Evolutionary conservation across 2,888 invertebrate species (phyloP).

Genomic region (Thymelicus lineola): DNA sequence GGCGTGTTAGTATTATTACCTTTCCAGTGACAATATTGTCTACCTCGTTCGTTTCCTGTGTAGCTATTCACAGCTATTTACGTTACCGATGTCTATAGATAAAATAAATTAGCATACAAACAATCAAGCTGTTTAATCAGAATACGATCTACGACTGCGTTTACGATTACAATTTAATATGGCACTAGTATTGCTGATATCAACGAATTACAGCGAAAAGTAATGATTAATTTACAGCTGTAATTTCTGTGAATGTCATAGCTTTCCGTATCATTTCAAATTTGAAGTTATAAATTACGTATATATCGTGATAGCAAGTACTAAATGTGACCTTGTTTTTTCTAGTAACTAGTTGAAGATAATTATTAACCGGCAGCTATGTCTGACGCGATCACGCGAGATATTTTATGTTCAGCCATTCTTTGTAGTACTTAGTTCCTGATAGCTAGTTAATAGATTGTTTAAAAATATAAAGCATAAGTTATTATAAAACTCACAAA

Average conservation of each 20-base stretch:
- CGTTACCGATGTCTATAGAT: too few relatives aligned
- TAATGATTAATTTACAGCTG: slow-evolving; percentile 3
- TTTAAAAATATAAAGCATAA: background rate
- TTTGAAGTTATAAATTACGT: background rate
- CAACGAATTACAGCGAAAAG: background rate
- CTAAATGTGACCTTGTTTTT: slow-evolving; percentile 14
- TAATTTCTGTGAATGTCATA: background rate
- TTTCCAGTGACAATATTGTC: too few relatives aligned
- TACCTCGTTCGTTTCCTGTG: too few relatives aligned
- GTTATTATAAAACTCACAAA: background rate
- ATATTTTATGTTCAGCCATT: slow-evolving; percentile 3
- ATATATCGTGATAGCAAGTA: background rate
- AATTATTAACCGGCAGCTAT: slow-evolving; percentile 22
- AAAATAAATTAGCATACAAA: slow-evolving; percentile 11
- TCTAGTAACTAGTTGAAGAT: slow-evolving; percentile 25
- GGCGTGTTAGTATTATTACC: too few relatives aligned
- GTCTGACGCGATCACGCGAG: slow-evolving; percentile 16
- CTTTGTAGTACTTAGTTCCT: background rate
- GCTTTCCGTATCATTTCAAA: background rate
- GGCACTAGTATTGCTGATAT: background rate
- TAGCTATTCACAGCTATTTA: too few relatives aligned
- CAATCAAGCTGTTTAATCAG: slow-evolving; percentile 2
- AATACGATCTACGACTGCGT: background rate
- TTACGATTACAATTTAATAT: background rate
- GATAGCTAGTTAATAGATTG: background rate